Evolutionary conservation across 2,888 invertebrate genomes (phyloP), one percentile per base, ranked within the genome.

Genomic region (Sylvicola cinctus): DNA sequence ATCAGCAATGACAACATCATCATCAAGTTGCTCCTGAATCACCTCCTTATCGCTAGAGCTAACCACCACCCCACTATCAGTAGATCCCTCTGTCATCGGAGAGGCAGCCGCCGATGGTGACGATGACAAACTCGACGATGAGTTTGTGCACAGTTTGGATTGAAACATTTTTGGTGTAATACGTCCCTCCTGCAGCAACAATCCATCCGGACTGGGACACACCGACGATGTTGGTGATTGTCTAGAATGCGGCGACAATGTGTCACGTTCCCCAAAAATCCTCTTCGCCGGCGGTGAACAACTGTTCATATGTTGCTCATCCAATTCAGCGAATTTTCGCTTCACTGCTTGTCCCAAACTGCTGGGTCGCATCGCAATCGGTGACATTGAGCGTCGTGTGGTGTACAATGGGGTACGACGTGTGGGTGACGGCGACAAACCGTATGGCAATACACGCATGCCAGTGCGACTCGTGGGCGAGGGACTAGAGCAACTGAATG

Each of bases 351-450:
- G 4, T 32, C 74, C 75, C 47, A 80, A 60, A 40, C 70, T 68
- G 32, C 78, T 76, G 12, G 81, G 78, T 35, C 85, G 65, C 58
- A 84, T 69, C 10, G 83, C 73, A 45, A 88, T 87, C 1, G 90
- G 90, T 41, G 87, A 88, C 46, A 87, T 70, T 45, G 88, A 88
- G 37, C 84, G 73, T 45, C 83, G 66, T 32, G 77, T 77, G 40
- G 79, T 72, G 55, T 78, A 81, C 33, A 71, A 69, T 46, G 79
- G 80, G 40, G 88, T 66, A 17, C 85, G 85, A 3, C 88, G 88
- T 41, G 84, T 84, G 15, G 84, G 84, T 7, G 80, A 81, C 27
- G 77, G 67, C 41, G 58, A 66, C 25, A 68, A 62, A 1, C 68
- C 55, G 25, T 68, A 62, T 1, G 69, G 57, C 38, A 53, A 45